A percentile compares a stretch with the other conserved stretches of the same genome.
Conservation (phyloP, 2,888 invertebrate genomes). For the Mimachlamys varia region DNA sequence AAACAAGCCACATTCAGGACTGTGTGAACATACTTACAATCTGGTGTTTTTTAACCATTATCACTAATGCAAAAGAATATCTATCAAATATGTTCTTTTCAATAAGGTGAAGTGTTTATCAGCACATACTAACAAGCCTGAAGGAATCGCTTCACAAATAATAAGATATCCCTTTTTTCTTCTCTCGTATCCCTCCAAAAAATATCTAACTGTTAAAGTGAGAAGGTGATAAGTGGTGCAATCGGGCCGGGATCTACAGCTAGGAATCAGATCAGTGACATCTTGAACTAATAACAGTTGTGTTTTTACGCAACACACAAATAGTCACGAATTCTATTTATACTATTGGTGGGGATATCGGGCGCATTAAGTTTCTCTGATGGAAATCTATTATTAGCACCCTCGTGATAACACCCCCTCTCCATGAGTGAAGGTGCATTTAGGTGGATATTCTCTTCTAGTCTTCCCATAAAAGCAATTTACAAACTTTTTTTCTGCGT, state of each 20-base stretch:
- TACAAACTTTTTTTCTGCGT: neutral
- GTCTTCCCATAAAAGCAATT: neutral
- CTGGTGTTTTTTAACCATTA: too few species aligned
- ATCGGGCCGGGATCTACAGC: neutral
- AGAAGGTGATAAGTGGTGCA: neutral
- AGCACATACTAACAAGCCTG: neutral
- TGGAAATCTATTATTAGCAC: neutral
- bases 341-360: neutral
- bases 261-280: neutral
- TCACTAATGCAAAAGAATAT: neutral
- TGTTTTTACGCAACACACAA: conserved; percentile 1
- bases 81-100: neutral
- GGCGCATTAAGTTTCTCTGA: neutral
- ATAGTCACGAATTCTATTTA: neutral
- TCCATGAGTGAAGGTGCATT: neutral
- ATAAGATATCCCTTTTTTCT: neutral
- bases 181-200: neutral
- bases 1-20: neutral
- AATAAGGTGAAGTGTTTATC: neutral
- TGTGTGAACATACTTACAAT: neutral
- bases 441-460: neutral
- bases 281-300: conserved; percentile 7
- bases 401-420: conserved; percentile 25
- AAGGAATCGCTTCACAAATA: neutral
- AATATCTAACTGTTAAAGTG: neutral